A percentile compares a stretch with the other conserved stretches of the same genome.
phyloP scores from a whole-genome alignment of 2,113 vertebrate genomes.

The Nycticryphes semicollaris region DNA sequence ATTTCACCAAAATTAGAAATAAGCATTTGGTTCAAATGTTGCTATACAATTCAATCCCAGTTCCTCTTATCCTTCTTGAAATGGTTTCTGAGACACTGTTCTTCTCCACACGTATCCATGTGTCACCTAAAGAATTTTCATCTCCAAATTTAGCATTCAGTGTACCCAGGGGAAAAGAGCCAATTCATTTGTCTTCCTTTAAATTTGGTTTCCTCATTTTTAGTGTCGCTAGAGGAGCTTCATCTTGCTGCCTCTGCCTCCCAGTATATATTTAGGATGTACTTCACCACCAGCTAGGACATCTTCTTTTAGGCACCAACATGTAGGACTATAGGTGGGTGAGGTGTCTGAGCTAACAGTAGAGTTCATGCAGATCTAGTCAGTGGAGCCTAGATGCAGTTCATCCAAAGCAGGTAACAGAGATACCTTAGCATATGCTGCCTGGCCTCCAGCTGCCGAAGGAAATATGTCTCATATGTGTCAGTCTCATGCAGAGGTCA shows the following conservation, averaged over 20 bases:
- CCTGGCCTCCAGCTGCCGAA: not conserved
- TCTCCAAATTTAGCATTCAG: not conserved
- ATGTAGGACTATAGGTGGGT: not conserved
- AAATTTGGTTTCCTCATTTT: not conserved
- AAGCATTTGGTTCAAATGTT: not conserved
- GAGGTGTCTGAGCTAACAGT: not conserved
- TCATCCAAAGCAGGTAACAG: not conserved
- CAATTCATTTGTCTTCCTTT: not conserved
- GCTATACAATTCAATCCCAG: not conserved
- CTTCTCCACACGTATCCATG: not conserved
- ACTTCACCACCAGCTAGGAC: not conserved
- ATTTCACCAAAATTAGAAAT: not conserved
- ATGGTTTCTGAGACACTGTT: not conserved
- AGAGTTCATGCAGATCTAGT: not conserved
- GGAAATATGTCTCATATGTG: fast-evolving
- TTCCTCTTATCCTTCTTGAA: not conserved
- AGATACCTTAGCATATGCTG: not conserved
- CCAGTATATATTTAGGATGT: not conserved
- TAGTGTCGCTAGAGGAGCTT: not conserved
- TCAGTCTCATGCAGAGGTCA: not conserved
- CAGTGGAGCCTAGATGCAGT: not conserved
- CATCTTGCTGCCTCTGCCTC: not conserved
- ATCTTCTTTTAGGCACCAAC: not conserved
- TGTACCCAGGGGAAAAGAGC: not conserved
- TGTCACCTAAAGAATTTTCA: not conserved